Conservation (phyloP, 2,113 vertebrate species). For the Pollachius pollachius region DNA sequence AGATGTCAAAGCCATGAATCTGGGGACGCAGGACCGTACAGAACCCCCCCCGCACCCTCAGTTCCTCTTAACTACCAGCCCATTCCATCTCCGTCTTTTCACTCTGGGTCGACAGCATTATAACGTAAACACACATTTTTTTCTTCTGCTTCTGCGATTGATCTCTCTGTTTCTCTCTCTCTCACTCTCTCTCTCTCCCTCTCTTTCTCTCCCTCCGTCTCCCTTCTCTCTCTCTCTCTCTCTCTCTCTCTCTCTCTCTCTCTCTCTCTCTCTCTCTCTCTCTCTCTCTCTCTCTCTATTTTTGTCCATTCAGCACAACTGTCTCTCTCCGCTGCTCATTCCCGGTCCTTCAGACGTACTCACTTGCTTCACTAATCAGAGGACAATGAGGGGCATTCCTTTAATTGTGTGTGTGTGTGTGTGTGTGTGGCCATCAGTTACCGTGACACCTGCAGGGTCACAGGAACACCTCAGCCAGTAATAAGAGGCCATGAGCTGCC, state of each 20-base stretch:
- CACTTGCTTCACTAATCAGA: conserved; percentile 66
- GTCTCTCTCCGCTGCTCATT: conserved; percentile 53
- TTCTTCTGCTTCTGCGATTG: conserved; percentile 38
- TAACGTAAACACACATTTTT: conserved; percentile 50
- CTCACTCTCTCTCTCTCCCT: conserved; percentile 44
- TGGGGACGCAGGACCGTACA: conserved; percentile 50
- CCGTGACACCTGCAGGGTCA: conserved; percentile 60
- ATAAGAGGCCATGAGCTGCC: conserved; percentile 30
- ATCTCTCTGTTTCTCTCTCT: conserved; percentile 27
- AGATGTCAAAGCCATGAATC: conserved; percentile 94
- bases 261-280: conserved; percentile 24
- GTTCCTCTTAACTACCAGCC: conserved; percentile 13
- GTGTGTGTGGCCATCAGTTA: conserved; percentile 20
- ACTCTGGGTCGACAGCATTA: conserved; percentile 24
- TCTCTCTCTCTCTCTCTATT: conserved; percentile 46
- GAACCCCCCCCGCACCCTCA: conserved; percentile 4
- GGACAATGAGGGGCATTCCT: conserved; percentile 52
- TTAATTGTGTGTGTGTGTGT: conserved; percentile 14
- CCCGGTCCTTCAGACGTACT: conserved; percentile 74
- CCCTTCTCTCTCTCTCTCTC: conserved; percentile 35
- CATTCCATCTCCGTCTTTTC: not conserved
- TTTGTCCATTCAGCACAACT: conserved; percentile 76
- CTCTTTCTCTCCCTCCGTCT: conserved; percentile 58
- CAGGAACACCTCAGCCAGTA: conserved; percentile 42
- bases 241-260: conserved; percentile 33